Evolutionary conservation across 2,888 invertebrate species (phyloP).

Genomic region (Crematogaster levior): DNA sequence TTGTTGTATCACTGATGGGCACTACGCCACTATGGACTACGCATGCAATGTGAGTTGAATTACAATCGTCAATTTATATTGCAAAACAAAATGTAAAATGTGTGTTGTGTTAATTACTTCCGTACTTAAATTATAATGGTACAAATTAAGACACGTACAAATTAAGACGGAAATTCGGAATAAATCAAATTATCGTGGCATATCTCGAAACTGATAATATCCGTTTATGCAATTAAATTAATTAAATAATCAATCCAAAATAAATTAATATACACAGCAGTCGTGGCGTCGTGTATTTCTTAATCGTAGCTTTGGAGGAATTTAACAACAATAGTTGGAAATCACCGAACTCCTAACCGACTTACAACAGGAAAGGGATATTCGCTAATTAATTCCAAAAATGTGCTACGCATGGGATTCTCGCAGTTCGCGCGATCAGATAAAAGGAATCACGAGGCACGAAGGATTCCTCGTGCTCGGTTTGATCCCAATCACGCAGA

Average conservation of each 20-base stretch:
- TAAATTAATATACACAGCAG: neutral
- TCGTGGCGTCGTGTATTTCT: neutral
- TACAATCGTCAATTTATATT: constrained; percentile 8
- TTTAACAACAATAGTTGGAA: neutral
- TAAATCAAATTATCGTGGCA: neutral
- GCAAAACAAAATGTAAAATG: neutral
- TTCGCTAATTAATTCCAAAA: constrained; percentile 43
- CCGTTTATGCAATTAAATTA: neutral
- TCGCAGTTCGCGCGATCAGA: constrained; percentile 36
- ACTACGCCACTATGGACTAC: no score
- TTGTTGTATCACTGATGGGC: neutral
- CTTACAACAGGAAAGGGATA: constrained; percentile 32
- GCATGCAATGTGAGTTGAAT: neutral
- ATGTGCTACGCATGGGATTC: constrained; percentile 7
- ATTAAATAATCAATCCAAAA: neutral
- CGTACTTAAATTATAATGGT: neutral
- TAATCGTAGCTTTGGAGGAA: neutral
- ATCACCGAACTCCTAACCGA: constrained; percentile 20
- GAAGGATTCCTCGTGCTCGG: constrained; percentile 63
- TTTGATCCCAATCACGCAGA: constrained; percentile 79
- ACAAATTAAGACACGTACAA: neutral
- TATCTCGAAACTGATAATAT: neutral
- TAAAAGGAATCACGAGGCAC: constrained; percentile 41
- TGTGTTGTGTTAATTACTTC: neutral
- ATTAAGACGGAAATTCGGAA: neutral